These are phyloP conservation scores for Hyperoplus immaculatus DNA, from an alignment of 2,797 vertebrate species.

Conservation along the genomic window DNA sequence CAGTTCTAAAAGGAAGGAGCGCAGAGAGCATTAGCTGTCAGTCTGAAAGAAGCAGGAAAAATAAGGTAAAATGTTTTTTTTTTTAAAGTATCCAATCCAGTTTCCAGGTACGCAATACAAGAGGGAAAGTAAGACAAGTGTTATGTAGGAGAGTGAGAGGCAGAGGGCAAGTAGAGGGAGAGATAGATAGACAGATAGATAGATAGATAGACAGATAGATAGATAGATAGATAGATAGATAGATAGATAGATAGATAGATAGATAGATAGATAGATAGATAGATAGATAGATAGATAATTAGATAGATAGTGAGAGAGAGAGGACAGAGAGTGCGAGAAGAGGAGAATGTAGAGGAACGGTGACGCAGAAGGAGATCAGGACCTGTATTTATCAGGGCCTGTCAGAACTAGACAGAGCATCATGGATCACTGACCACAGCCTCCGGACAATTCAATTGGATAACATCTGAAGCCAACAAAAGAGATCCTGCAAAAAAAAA, in stretches of 20 bases:
- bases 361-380: constrained; percentile 58
- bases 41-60: constrained; percentile 16
- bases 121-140: constrained; percentile 17
- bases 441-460: constrained; percentile 70
- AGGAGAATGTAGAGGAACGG: constrained; percentile 17
- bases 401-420: constrained; percentile 61
- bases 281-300: no score
- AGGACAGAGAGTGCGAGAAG: constrained; percentile 9
- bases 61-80: background rate
- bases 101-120: constrained; percentile 32
- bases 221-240: no score
- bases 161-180: constrained; percentile 38
- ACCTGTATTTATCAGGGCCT: constrained; percentile 71
- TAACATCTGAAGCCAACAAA: constrained; percentile 59
- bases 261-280: no score
- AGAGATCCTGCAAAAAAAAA: constrained; percentile 36
- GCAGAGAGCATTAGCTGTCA: constrained; percentile 27
- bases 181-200: background rate
- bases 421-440: constrained; percentile 69
- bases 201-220: no score
- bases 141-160: constrained; percentile 33
- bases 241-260: no score
- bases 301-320: background rate
- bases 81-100: constrained; percentile 25
- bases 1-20: constrained; percentile 24